phyloP scores from a whole-genome alignment of 2,797 vertebrate genomes.

The Ciconia nigra region DNA sequence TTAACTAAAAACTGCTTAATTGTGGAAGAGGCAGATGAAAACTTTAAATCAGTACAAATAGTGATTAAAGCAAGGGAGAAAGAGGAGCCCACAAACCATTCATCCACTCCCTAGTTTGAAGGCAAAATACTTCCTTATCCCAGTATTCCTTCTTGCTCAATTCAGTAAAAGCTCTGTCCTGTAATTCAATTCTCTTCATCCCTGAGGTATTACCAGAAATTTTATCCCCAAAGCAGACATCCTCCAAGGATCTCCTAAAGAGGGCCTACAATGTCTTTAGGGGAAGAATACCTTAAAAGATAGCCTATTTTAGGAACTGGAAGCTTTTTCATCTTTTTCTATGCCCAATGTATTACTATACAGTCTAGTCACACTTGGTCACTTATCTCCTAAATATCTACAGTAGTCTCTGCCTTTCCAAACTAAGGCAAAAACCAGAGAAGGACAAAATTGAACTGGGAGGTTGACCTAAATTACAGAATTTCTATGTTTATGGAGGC shows the following conservation, averaged over 20 bases:
- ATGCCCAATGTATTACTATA: background rate
- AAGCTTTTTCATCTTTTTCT: background rate
- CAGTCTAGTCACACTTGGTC: background rate
- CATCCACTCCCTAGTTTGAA: background rate
- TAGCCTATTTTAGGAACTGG: background rate
- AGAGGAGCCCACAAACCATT: background rate
- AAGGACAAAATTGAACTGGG: background rate
- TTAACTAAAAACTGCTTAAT: background rate
- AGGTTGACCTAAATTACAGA: background rate
- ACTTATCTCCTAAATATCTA: background rate
- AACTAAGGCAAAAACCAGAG: background rate
- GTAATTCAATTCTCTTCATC: background rate
- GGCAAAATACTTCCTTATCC: background rate
- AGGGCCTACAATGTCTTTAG: background rate
- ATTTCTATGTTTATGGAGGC: background rate
- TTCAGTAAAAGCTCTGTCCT: background rate
- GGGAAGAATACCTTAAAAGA: background rate
- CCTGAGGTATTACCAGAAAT: background rate
- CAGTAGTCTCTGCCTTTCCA: background rate
- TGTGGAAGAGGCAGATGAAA: background rate
- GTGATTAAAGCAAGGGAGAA: background rate
- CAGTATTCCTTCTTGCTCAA: background rate
- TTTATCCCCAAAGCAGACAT: background rate
- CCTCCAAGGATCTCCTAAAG: background rate
- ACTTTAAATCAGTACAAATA: background rate